These are phyloP conservation scores for Pyrocephalus nanus DNA, from an alignment of 2,797 vertebrate genomes.

Conservation along the genomic window DNA sequence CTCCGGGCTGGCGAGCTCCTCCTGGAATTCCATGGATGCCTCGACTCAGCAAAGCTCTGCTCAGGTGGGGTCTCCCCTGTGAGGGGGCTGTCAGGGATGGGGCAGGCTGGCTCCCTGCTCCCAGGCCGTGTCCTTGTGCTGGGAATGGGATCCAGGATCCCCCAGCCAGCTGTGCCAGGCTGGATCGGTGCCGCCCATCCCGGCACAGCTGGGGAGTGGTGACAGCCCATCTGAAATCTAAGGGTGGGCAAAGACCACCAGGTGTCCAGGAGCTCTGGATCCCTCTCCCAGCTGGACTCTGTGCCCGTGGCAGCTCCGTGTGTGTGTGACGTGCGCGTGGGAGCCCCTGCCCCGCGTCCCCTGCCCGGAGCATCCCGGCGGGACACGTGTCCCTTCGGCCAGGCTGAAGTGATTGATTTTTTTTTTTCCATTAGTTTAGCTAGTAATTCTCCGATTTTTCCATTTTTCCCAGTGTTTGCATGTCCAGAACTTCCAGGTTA, in stretches of 20 bases:
- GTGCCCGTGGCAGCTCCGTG: background rate
- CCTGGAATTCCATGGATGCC: background rate
- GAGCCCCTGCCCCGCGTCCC: background rate
- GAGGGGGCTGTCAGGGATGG: background rate
- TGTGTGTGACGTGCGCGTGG: background rate
- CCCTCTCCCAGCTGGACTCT: background rate
- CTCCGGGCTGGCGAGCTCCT: rapidly evolving
- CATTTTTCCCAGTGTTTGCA: background rate
- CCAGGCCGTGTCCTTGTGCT: background rate
- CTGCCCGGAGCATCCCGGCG: rapidly evolving
- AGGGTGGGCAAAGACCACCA: background rate
- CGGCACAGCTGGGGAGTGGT: background rate
- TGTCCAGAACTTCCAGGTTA: background rate
- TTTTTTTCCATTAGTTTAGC: background rate
- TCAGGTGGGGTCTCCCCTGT: background rate
- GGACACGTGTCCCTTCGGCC: rapidly evolving
- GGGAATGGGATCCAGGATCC: background rate
- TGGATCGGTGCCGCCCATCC: background rate
- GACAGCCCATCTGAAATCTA: background rate
- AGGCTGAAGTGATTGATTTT: background rate
- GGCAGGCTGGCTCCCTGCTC: background rate
- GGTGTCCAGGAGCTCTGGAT: background rate
- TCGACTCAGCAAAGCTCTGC: background rate
- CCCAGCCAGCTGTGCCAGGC: background rate
- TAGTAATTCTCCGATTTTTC: background rate